Conservation (phyloP, 2,797 vertebrate species). For the Falco columbarius region DNA sequence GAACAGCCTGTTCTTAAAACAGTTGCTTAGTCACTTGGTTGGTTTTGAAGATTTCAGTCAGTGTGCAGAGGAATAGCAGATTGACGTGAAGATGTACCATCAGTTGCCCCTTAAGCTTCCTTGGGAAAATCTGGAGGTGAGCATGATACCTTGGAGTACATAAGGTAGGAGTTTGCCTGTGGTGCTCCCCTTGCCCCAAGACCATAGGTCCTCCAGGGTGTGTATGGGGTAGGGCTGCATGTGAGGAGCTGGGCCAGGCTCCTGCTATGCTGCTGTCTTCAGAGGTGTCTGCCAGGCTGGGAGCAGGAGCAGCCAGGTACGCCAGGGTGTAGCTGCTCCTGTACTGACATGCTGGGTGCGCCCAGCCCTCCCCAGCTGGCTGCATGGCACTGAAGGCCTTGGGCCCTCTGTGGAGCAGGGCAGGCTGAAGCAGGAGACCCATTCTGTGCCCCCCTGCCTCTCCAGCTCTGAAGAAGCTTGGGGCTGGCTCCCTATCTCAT, state of each 20-base stretch:
- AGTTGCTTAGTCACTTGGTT: background rate
- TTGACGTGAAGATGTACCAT: background rate
- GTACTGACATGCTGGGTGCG: background rate
- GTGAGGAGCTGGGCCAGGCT: background rate
- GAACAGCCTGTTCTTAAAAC: background rate
- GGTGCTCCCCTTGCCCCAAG: background rate
- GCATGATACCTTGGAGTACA: background rate
- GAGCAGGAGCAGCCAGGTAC: background rate
- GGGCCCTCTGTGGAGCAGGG: background rate
- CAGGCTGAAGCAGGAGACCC: background rate
- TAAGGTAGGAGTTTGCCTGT: background rate
- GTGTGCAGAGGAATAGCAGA: background rate
- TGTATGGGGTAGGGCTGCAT: background rate
- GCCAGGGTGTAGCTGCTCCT: background rate
- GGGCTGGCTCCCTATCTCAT: background rate
- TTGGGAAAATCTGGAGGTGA: background rate
- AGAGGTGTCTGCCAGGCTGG: background rate
- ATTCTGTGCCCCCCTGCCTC: background rate
- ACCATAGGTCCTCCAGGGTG: background rate
- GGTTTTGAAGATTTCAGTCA: background rate
- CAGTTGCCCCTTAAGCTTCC: background rate
- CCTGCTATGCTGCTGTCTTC: accelerated
- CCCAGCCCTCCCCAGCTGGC: background rate
- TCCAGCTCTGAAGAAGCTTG: background rate
- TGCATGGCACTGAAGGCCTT: background rate